Evolutionary conservation across 2,888 invertebrate species (phyloP).

Genomic region (Melanophora roralis): DNA sequence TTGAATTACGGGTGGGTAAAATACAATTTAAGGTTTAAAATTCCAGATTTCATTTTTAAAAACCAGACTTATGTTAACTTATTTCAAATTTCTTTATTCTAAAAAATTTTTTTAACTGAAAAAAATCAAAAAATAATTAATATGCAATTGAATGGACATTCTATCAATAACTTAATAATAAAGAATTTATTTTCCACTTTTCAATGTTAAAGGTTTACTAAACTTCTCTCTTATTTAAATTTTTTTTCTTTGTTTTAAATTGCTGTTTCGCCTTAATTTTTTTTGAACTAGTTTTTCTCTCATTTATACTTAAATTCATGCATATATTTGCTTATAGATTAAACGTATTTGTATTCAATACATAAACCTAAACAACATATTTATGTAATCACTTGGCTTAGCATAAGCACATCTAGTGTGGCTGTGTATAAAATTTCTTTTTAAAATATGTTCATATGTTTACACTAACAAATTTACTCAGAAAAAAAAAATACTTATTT

Average conservation of each 20-base stretch:
- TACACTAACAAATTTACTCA: too few relatives aligned
- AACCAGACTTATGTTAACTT: too few relatives aligned
- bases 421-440: constrained; percentile 11
- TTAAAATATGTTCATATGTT: neutral
- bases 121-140: too few relatives aligned
- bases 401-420: constrained; percentile 20
- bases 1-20: too few relatives aligned
- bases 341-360: constrained; percentile 17
- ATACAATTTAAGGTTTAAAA: too few relatives aligned
- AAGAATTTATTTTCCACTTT: too few relatives aligned
- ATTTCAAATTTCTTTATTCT: too few relatives aligned
- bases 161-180: too few relatives aligned
- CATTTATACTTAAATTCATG: neutral
- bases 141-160: too few relatives aligned
- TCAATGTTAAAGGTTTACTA: constrained; percentile 34
- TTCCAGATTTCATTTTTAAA: too few relatives aligned
- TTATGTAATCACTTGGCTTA: constrained; percentile 33
- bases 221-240: constrained; percentile 17
- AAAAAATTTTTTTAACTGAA: too few relatives aligned
- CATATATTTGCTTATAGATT: constrained; percentile 14
- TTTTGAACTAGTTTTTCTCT: constrained; percentile 18
- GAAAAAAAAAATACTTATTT: too few relatives aligned
- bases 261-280: constrained; percentile 22
- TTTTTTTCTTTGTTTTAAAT: neutral
- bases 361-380: constrained; percentile 27